A percentile compares a stretch with the other conserved stretches of the same genome.
These are phyloP conservation scores for Coremacera marginata DNA, from an alignment of 2,888 invertebrate species.

Conservation along the genomic window DNA sequence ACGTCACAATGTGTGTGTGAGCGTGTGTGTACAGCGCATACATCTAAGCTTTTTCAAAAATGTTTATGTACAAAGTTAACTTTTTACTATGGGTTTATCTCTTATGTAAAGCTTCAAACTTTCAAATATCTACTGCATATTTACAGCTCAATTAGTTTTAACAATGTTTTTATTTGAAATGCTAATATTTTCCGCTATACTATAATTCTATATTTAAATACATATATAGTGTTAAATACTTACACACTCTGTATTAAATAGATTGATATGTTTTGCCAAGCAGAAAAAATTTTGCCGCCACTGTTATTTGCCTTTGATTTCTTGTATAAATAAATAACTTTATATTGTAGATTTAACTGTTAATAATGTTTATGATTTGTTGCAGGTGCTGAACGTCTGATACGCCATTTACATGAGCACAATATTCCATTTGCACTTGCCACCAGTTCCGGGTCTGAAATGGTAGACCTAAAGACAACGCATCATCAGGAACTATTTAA, in stretches of 20 bases:
- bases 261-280: constrained; percentile 24
- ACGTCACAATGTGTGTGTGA: too few relatives aligned
- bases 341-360: too few relatives aligned
- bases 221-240: background rate
- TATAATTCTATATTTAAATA: background rate
- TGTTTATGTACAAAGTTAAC: too few relatives aligned
- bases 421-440: constrained; percentile 88
- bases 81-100: too few relatives aligned
- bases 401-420: constrained; percentile 80
- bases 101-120: background rate
- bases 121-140: background rate
- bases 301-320: constrained; percentile 50
- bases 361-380: constrained; percentile 44
- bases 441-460: constrained; percentile 83
- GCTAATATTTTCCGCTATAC: background rate
- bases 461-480: constrained; percentile 78
- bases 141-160: background rate
- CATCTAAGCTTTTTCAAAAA: too few relatives aligned
- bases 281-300: constrained; percentile 16
- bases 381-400: constrained; percentile 82
- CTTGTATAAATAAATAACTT: background rate
- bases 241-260: background rate
- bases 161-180: background rate
- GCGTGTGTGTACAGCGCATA: too few relatives aligned
- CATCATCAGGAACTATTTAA: constrained; percentile 76